A percentile compares a stretch with the other conserved stretches of the same genome.
phyloP scores from a whole-genome alignment of 2,888 invertebrate species.

The Cataglyphis rosenhaueri region DNA sequence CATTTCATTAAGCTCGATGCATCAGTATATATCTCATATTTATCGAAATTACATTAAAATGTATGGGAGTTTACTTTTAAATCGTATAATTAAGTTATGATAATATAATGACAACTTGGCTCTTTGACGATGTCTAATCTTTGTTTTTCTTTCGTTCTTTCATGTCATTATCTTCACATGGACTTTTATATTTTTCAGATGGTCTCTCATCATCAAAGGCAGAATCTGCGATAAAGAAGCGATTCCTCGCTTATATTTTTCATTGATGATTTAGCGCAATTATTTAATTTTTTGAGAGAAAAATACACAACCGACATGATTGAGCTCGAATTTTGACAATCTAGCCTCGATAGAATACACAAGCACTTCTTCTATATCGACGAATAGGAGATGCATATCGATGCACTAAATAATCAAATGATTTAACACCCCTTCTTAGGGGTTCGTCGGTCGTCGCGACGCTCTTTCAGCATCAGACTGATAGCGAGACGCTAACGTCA shows the following conservation, averaged over 20 bases:
- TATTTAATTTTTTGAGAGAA: background rate
- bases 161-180: background rate
- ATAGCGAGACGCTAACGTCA: constrained; percentile 72
- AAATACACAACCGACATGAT: background rate
- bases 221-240: background rate
- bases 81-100: background rate
- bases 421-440: constrained; percentile 55
- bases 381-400: background rate
- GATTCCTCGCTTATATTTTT: background rate
- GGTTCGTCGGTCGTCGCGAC: constrained; percentile 74
- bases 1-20: constrained; percentile 20
- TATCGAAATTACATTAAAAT: constrained; percentile 1
- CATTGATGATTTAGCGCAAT: background rate
- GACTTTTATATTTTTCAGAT: background rate
- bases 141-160: background rate
- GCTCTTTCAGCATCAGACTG: constrained; percentile 76
- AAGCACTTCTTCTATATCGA: background rate
- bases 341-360: background rate
- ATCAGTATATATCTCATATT: constrained; percentile 17
- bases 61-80: background rate
- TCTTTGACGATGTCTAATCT: background rate
- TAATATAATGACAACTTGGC: background rate
- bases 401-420: background rate
- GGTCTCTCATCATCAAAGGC: background rate
- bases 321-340: background rate